Percentiles rank a stretch among this genome's conserved stretches.
These are phyloP conservation scores for Scaptomyza flava DNA, from an alignment of 2,888 invertebrate genomes.

Conservation along the genomic window DNA sequence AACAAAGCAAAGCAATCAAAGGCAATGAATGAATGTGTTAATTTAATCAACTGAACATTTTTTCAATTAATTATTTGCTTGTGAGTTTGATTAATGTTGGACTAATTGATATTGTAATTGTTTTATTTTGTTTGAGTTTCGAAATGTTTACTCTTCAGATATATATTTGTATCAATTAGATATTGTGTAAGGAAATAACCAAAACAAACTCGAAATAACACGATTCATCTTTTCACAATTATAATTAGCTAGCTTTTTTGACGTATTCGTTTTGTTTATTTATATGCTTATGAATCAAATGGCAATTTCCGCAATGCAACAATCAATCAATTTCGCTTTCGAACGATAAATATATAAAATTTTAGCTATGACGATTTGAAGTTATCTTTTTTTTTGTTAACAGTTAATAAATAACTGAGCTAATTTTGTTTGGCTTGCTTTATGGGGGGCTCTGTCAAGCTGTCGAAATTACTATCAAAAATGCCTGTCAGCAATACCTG, in stretches of 20 bases:
- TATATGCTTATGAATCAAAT: background rate
- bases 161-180: too few species aligned
- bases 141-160: too few species aligned
- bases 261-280: background rate
- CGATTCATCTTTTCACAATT: too few species aligned
- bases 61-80: background rate
- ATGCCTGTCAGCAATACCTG: slow-evolving; percentile 52
- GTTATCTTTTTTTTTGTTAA: slow-evolving; percentile 15
- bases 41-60: background rate
- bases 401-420: slow-evolving; percentile 23
- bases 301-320: slow-evolving; percentile 9
- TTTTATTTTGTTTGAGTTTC: background rate
- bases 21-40: background rate
- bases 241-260: background rate
- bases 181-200: too few species aligned
- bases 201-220: too few species aligned
- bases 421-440: background rate
- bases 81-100: slow-evolving; percentile 3
- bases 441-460: slow-evolving; percentile 27
- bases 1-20: background rate
- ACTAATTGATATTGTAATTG: background rate
- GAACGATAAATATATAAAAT: too few species aligned
- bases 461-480: slow-evolving; percentile 31
- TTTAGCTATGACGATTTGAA: slow-evolving; percentile 9
- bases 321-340: slow-evolving; percentile 30